Percentiles rank a stretch among this genome's conserved stretches.
phyloP scores from a whole-genome alignment of 1,140 invertebrate species.

The Euwallacea fornicatus region DNA sequence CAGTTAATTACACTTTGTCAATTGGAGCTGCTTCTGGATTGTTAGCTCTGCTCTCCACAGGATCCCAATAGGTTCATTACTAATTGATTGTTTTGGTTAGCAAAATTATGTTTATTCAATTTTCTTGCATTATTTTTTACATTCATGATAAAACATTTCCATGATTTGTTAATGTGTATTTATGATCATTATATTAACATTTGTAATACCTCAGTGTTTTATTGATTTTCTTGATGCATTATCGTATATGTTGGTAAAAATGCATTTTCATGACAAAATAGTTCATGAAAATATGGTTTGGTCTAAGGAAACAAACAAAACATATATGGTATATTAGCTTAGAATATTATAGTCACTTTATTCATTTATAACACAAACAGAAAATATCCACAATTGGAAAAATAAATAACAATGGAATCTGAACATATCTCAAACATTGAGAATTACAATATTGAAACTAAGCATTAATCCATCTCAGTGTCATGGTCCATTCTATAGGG shows the following conservation, averaged over 20 bases:
- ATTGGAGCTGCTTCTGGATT: constrained; percentile 83
- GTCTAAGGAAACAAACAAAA: neutral
- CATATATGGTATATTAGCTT: neutral
- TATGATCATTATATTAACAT: neutral
- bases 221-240: neutral
- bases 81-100: neutral
- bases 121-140: neutral
- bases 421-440: neutral
- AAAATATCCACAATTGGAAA: constrained; percentile 19
- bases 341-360: neutral
- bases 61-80: constrained; percentile 53
- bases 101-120: neutral
- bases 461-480: constrained; percentile 35
- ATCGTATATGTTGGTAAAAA: neutral
- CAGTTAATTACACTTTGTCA: constrained; percentile 91
- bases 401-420: constrained; percentile 29
- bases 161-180: neutral
- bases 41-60: constrained; percentile 89
- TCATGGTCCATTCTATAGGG: constrained; percentile 64
- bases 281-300: too few relatives aligned
- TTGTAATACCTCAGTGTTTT: neutral
- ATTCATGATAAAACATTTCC: neutral
- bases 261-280: neutral
- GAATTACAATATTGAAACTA: constrained; percentile 3
- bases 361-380: constrained; percentile 28